phyloP scores from a whole-genome alignment of 2,888 invertebrate species.

The Eucera pruinosa region DNA sequence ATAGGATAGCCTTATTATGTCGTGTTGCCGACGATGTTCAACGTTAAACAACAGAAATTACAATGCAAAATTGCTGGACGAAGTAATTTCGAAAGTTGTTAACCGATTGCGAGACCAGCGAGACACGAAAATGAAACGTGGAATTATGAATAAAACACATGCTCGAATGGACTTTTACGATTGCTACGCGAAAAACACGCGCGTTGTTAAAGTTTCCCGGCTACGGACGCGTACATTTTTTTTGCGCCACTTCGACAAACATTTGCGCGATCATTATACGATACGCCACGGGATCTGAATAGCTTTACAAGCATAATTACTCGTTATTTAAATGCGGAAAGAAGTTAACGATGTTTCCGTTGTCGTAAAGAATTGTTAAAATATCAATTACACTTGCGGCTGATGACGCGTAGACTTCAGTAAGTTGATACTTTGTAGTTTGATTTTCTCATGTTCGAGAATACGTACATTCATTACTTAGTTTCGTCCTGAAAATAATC shows the following conservation, averaged over 20 bases:
- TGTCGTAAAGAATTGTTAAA: conserved; percentile 12
- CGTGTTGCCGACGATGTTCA: background rate
- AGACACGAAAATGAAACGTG: conserved; percentile 33
- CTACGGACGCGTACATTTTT: conserved; percentile 8
- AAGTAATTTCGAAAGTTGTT: conserved; percentile 38
- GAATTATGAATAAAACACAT: conserved; percentile 49
- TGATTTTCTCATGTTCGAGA: background rate
- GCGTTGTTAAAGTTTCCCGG: conserved; percentile 13
- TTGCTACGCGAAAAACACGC: conserved; percentile 41
- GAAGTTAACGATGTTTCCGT: conserved; percentile 12
- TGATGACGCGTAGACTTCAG: too few relatives aligned
- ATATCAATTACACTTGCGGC: conserved; percentile 2
- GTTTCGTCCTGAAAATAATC: too few relatives aligned
- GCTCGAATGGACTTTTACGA: conserved; percentile 50
- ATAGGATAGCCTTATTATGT: background rate
- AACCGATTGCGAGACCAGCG: conserved; percentile 41
- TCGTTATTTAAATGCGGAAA: conserved; percentile 4
- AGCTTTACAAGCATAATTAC: conserved; percentile 31
- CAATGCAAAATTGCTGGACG: conserved; percentile 32
- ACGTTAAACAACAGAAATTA: conserved; percentile 28
- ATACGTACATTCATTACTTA: too few relatives aligned
- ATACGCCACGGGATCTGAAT: conserved; percentile 18
- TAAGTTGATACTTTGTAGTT: conserved; percentile 7
- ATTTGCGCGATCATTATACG: conserved; percentile 32
- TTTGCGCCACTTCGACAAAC: conserved; percentile 24